A percentile compares a stretch with the other conserved stretches of the same genome.
Evolutionary conservation across 2,888 invertebrate species (phyloP).

Genomic region (Lycophotia porphyrea): DNA sequence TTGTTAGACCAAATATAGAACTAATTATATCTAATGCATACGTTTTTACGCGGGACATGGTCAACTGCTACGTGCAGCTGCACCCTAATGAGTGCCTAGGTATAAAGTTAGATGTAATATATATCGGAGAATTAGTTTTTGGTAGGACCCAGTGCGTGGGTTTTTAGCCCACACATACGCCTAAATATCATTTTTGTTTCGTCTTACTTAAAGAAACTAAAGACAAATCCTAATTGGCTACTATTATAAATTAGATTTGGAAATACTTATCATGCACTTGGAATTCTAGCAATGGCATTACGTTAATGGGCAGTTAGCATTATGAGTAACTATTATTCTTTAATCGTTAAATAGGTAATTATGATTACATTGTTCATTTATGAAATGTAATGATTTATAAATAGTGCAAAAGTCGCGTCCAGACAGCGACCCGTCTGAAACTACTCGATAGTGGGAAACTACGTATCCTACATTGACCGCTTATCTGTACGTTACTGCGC

Average conservation of each 20-base stretch:
- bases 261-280: background rate
- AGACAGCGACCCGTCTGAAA: constrained; percentile 58
- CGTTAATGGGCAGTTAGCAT: constrained; percentile 8
- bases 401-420: constrained; percentile 41
- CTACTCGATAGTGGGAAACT: constrained; percentile 39
- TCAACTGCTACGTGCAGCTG: constrained; percentile 21
- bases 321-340: constrained; percentile 12
- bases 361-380: constrained; percentile 22
- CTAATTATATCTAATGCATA: constrained; percentile 17
- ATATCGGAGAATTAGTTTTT: constrained; percentile 27
- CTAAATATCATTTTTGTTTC: constrained; percentile 18
- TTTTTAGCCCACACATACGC: constrained; percentile 30
- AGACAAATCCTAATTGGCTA: constrained; percentile 17
- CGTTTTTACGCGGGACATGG: constrained; percentile 23
- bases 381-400: constrained; percentile 34
- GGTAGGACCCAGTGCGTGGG: constrained; percentile 24
- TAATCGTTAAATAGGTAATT: constrained; percentile 15
- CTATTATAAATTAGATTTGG: background rate
- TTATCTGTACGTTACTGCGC: constrained; percentile 84
- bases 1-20: constrained; percentile 19
- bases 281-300: constrained; percentile 18
- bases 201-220: constrained; percentile 4
- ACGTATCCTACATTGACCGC: constrained; percentile 81
- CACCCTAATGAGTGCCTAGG: constrained; percentile 1
- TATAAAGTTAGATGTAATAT: constrained; percentile 9